Evolutionary conservation across 1,140 invertebrate species (phyloP).

Genomic region (Drosophila simulans): DNA sequence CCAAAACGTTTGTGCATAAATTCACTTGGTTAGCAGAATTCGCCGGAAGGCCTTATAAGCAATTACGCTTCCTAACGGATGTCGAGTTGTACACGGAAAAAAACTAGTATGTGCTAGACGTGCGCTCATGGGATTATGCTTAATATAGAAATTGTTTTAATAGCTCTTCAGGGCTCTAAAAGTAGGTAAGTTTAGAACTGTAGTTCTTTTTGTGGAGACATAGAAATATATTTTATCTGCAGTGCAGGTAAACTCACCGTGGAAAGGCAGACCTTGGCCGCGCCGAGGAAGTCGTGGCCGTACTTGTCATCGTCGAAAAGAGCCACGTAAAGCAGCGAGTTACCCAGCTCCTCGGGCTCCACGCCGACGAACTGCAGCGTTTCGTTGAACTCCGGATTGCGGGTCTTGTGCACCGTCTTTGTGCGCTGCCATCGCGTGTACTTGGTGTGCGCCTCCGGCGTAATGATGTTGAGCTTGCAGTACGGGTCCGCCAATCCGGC

Average conservation of each 20-base stretch:
- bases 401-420: conserved; percentile 95
- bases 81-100: background rate
- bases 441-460: conserved; percentile 75
- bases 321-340: conserved; percentile 89
- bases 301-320: conserved; percentile 94
- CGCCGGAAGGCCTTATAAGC: background rate
- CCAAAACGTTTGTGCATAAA: conserved; percentile 7
- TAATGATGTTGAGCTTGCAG: conserved; percentile 93
- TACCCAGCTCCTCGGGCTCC: conserved; percentile 87
- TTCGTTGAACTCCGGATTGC: conserved; percentile 97
- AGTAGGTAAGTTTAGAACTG: background rate
- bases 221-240: background rate
- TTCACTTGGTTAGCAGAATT: background rate
- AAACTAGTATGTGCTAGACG: background rate
- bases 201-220: too few relatives aligned
- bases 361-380: conserved; percentile 95
- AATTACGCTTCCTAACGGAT: conserved; percentile 1
- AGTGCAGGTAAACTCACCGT: conserved; percentile 68
- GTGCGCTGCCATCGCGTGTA: conserved; percentile 86
- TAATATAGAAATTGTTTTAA: too few relatives aligned
- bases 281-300: conserved; percentile 93
- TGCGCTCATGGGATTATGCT: too few relatives aligned
- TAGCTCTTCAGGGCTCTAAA: background rate
- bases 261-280: conserved; percentile 87
- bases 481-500: conserved; percentile 96